Conservation (phyloP, 1,140 invertebrate genomes). For the Geopemphigus sp. region DNA sequence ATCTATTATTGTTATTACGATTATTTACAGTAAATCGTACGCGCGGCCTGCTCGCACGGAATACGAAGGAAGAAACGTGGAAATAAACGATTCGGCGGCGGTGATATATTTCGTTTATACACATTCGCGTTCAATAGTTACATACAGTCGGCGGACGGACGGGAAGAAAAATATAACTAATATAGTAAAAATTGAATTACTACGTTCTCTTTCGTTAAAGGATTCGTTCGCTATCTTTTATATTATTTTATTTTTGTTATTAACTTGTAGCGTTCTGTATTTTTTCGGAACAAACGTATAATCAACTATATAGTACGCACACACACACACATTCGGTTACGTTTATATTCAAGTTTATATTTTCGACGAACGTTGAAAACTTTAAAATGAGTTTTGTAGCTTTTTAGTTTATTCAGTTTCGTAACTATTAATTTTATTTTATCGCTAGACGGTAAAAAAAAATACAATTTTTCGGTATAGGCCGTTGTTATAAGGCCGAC, state of each 20-base stretch:
- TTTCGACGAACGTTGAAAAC: conserved; percentile 12
- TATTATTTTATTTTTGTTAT: conserved; percentile 1
- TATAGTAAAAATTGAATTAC: background rate
- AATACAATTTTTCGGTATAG: no score
- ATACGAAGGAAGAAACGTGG: no score
- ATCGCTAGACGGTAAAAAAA: background rate
- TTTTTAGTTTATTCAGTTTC: conserved; percentile 11
- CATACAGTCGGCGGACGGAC: background rate
- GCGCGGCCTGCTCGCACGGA: no score
- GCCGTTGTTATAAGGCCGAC: background rate
- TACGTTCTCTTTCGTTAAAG: background rate
- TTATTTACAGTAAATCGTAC: no score
- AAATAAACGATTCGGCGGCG: background rate
- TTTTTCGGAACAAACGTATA: background rate
- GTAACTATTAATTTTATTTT: background rate
- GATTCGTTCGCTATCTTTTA: background rate
- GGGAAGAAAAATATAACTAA: background rate
- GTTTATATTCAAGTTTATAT: conserved; percentile 4
- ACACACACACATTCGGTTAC: no score
- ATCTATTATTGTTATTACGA: no score
- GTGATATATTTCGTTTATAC: background rate
- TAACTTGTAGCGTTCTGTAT: background rate
- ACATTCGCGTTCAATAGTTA: background rate
- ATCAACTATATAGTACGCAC: background rate
- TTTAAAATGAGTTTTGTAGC: conserved; percentile 9